A percentile compares a stretch with the other conserved stretches of the same genome.
phyloP scores from a whole-genome alignment of 2,797 vertebrate species.

The Chaenodraco wilsoni region DNA sequence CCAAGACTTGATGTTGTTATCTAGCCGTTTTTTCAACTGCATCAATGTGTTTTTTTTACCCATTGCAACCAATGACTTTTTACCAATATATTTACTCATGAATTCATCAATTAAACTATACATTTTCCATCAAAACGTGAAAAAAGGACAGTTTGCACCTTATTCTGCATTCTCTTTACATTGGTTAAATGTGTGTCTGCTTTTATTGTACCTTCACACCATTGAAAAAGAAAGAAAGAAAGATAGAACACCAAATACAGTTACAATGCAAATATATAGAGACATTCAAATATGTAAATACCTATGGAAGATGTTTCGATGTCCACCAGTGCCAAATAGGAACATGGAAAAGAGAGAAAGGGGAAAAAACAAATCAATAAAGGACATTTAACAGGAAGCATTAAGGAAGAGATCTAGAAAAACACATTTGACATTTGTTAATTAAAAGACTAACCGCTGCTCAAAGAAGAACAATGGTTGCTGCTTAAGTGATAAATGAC shows the following conservation, averaged over 20 bases:
- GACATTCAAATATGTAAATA: slow-evolving; percentile 35
- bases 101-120: too few species aligned
- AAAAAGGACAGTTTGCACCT: too few species aligned
- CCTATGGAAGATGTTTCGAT: slow-evolving; percentile 42
- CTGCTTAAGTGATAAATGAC: slow-evolving; percentile 13
- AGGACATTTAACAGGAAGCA: neutral
- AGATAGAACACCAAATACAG: neutral
- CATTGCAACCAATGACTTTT: too few species aligned
- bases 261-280: slow-evolving; percentile 15
- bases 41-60: neutral
- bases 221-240: too few species aligned
- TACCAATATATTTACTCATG: too few species aligned
- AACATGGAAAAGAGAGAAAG: slow-evolving; percentile 49
- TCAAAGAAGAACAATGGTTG: slow-evolving; percentile 4
- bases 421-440: slow-evolving; percentile 1
- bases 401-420: neutral
- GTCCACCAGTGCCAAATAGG: slow-evolving; percentile 28
- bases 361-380: slow-evolving; percentile 15
- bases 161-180: too few species aligned
- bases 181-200: too few species aligned
- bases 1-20: neutral
- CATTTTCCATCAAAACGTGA: too few species aligned
- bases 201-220: too few species aligned
- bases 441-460: slow-evolving; percentile 3
- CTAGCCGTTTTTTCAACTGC: neutral